Conservation (phyloP, 2,113 vertebrate species). For the Climacteris rufus region DNA sequence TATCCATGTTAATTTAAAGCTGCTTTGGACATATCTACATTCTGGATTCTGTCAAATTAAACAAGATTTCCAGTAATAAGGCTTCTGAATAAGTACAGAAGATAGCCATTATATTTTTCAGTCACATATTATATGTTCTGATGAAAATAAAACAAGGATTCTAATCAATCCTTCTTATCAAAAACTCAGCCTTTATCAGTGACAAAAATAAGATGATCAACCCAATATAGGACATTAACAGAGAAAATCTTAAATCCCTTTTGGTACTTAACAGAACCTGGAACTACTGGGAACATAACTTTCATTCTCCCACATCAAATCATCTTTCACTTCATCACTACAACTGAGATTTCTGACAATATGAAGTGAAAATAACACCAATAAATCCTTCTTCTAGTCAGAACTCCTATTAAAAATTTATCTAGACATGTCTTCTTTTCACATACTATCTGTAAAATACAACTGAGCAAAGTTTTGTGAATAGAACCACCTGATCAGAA, state of each 20-base stretch:
- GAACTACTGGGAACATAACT: neutral
- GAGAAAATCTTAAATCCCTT: neutral
- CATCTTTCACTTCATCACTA: conserved; percentile 31
- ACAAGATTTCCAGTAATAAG: neutral
- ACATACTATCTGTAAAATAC: neutral
- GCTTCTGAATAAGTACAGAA: neutral
- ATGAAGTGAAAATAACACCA: neutral
- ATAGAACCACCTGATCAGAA: neutral
- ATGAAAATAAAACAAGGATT: neutral
- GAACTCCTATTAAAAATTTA: neutral
- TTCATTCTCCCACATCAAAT: conserved; percentile 43
- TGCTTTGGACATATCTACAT: neutral
- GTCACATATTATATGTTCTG: neutral
- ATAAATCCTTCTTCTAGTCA: neutral
- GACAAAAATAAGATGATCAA: neutral
- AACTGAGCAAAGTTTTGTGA: neutral
- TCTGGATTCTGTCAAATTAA: neutral
- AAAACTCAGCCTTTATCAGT: neutral
- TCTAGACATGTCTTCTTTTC: neutral
- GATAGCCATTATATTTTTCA: neutral
- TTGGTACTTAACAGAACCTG: neutral
- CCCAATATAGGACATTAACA: neutral
- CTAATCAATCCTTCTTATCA: neutral
- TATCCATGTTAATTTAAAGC: neutral
- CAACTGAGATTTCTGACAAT: conserved; percentile 18